Conservation (phyloP, 1,140 invertebrate species). For the Neotoxoptera formosana region DNA sequence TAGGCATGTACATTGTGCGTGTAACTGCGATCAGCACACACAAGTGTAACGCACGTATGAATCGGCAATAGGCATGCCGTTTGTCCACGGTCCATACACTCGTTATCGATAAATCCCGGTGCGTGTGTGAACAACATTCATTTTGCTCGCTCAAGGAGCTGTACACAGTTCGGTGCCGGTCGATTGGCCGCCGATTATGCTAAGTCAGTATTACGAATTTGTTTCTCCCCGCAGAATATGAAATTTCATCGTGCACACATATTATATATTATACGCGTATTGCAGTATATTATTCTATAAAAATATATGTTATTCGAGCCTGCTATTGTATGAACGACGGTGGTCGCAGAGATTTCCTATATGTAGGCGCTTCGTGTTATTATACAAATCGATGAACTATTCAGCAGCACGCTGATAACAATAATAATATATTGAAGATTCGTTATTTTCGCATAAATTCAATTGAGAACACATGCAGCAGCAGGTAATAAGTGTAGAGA, state of each 20-base stretch:
- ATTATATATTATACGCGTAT: too few relatives aligned
- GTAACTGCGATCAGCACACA: neutral
- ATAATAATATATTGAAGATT: too few relatives aligned
- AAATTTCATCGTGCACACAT: neutral
- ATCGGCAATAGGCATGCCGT: constrained; percentile 21
- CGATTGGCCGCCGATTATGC: constrained; percentile 9
- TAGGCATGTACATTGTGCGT: neutral
- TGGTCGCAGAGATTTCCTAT: too few relatives aligned
- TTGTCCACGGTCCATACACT: constrained; percentile 3
- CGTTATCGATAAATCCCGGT: constrained; percentile 20
- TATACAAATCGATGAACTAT: too few relatives aligned
- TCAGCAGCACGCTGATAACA: too few relatives aligned
- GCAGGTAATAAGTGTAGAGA: too few relatives aligned
- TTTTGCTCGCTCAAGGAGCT: neutral
- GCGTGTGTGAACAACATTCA: neutral
- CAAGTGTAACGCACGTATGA: constrained; percentile 18
- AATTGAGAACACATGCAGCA: too few relatives aligned
- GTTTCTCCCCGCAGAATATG: neutral
- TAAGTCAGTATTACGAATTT: constrained; percentile 22
- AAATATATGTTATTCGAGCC: too few relatives aligned
- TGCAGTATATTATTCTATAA: too few relatives aligned
- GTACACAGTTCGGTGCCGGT: neutral
- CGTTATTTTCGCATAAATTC: too few relatives aligned
- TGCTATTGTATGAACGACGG: too few relatives aligned
- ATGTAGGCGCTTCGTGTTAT: too few relatives aligned